phyloP scores from a whole-genome alignment of 2,113 vertebrate genomes.

The Silurus meridionalis region DNA sequence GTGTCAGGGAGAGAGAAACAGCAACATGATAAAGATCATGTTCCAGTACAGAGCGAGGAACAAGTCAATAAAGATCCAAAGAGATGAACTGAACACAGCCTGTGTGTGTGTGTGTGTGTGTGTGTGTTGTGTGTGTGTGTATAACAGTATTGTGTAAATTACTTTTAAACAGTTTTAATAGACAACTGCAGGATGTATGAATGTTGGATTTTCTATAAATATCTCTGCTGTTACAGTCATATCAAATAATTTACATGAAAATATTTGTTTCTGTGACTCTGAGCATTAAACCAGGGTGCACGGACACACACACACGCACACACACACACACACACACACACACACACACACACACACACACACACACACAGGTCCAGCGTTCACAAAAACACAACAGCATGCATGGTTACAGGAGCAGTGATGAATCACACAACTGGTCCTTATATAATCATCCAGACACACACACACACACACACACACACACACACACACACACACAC shows the following conservation, averaged over 20 bases:
- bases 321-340: not conserved
- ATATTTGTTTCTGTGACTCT: not conserved
- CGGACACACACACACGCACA: not conserved
- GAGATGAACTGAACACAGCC: conserved; percentile 8
- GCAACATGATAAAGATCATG: conserved; percentile 26
- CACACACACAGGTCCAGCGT: not conserved
- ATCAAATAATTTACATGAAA: not conserved
- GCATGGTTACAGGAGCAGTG: not conserved
- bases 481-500: not conserved
- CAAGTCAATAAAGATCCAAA: conserved; percentile 15
- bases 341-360: conserved; percentile 3
- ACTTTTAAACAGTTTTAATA: not conserved
- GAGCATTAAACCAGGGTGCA: too few relatives aligned
- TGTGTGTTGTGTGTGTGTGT: not conserved
- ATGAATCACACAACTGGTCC: conserved; percentile 27
- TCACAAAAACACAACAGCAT: not conserved
- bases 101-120: not conserved
- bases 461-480: not conserved
- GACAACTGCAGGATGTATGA: too few relatives aligned
- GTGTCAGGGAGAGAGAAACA: not conserved
- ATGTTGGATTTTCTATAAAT: too few relatives aligned
- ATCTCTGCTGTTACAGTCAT: too few relatives aligned
- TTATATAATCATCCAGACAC: conserved; percentile 35
- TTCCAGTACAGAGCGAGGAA: conserved; percentile 35
- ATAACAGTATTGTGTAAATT: not conserved